Evolutionary conservation across 2,113 vertebrate species (phyloP), one percentile per base, ranked within the genome.

Genomic region (Odocoileus hemionus): DNA sequence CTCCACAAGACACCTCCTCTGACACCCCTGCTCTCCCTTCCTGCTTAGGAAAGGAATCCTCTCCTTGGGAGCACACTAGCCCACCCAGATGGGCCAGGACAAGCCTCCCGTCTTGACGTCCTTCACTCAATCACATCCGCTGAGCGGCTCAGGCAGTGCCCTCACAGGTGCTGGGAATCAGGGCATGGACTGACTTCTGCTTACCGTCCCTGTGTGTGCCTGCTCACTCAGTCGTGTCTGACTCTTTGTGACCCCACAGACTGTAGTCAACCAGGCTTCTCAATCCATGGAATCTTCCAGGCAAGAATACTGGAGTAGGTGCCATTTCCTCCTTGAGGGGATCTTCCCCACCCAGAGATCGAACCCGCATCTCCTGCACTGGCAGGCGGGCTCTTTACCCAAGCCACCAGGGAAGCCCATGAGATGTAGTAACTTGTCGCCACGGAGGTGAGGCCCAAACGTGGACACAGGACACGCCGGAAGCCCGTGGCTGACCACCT

Each of bases 151-250:
- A 45, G 33, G n/a, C 47, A 70, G 45, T 6, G 1, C 5, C 64
- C 10, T 50, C 74, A 33, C 36, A 23, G 45, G 43, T 33, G 30
- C 76, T 19, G 36, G 26, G 14, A 11, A 64, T 14, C 6, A 33
- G n/a, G 52, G 50, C 1, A 0, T 30, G 6, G 61, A 23, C 52
- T 33, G 5, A 4, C 14, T 61, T 26, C 64, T 54, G 7, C 76
- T 76, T 3, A 23, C 43, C 50, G 0, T 26, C 23, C 23, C 23
- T 0, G 6, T 14, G 70, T 26, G 23, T 1, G 1, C 39, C 1
- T 4, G 70, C 23, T 23, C 67, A 25, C 67, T 39, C 10, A 39
- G 36, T 11, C 19, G 0, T 6, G 36, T 76, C 70, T 14, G 25
- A 76, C 39, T 43, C 21, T 67, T 11, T 14, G 70, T 1, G 1